Evolutionary conservation across 2,888 invertebrate species (phyloP).

Genomic region (Stenotaenia linearis): DNA sequence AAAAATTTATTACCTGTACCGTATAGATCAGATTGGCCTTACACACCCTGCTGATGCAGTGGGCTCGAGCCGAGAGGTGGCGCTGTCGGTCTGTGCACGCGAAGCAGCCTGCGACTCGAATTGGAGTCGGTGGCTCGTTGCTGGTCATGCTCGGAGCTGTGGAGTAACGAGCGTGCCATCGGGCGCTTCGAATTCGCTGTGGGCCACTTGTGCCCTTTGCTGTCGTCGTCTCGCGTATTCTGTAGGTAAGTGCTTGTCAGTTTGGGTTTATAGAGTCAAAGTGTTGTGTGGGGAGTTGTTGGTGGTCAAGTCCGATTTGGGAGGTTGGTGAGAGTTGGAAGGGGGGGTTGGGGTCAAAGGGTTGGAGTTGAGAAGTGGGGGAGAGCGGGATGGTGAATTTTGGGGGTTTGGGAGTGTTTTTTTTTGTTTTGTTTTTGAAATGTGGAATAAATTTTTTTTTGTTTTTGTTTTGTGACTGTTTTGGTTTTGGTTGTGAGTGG

Average conservation of each 20-base stretch:
- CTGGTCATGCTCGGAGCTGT: constrained; percentile 15
- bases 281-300: neutral
- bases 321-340: neutral
- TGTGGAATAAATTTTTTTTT: neutral
- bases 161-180: constrained; percentile 12
- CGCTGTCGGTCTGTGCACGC: neutral
- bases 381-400: neutral
- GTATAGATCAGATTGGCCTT: neutral
- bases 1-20: neutral
- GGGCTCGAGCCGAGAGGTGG: constrained; percentile 11
- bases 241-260: neutral
- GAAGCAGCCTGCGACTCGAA: neutral
- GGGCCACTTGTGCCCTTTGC: constrained; percentile 15
- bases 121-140: neutral
- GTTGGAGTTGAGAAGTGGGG: neutral
- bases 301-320: neutral
- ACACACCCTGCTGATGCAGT: neutral
- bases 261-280: neutral
- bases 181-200: neutral
- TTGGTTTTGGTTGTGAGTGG: too few species aligned
- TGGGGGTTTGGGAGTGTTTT: neutral
- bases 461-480: too few species aligned
- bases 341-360: neutral
- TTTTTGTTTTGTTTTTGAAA: too few species aligned
- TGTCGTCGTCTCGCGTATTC: neutral